These are phyloP conservation scores for Serranus cabrilla DNA, from an alignment of 2,797 vertebrate species.

Conservation along the genomic window DNA sequence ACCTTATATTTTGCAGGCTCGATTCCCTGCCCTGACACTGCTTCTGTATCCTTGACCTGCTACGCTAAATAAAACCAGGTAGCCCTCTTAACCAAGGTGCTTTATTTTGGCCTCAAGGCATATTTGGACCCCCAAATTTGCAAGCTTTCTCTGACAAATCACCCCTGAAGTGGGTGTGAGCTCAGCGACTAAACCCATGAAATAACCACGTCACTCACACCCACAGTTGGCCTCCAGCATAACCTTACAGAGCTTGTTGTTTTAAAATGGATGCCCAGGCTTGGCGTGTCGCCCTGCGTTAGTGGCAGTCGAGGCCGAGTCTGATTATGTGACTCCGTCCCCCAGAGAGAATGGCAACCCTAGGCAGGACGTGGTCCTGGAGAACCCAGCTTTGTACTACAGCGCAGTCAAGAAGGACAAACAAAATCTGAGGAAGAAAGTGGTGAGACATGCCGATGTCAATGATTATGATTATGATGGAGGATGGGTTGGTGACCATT, in stretches of 20 bases:
- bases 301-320: conserved; percentile 82
- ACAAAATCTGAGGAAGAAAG: conserved; percentile 92
- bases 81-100: conserved; percentile 79
- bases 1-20: conserved; percentile 79
- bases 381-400: conserved; percentile 92
- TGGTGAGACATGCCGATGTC: conserved; percentile 88
- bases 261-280: conserved; percentile 89
- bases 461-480: conserved; percentile 71
- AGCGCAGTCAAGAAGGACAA: conserved; percentile 92
- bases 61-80: conserved; percentile 79
- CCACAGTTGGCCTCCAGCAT: conserved; percentile 74
- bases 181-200: conserved; percentile 81
- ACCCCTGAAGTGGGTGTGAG: conserved; percentile 60
- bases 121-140: conserved; percentile 72
- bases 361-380: conserved; percentile 92
- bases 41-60: conserved; percentile 82
- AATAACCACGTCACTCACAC: conserved; percentile 80
- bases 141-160: conserved; percentile 61
- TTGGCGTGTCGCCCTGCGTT: conserved; percentile 85
- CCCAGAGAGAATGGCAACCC: conserved; percentile 93
- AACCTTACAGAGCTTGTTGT: conserved; percentile 78
- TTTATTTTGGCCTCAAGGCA: conserved; percentile 74
- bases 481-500: conserved; percentile 72
- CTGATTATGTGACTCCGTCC: conserved; percentile 88
- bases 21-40: conserved; percentile 78